Conservation (phyloP, 2,797 vertebrate genomes). For the Rhabdophis nuchalis region DNA sequence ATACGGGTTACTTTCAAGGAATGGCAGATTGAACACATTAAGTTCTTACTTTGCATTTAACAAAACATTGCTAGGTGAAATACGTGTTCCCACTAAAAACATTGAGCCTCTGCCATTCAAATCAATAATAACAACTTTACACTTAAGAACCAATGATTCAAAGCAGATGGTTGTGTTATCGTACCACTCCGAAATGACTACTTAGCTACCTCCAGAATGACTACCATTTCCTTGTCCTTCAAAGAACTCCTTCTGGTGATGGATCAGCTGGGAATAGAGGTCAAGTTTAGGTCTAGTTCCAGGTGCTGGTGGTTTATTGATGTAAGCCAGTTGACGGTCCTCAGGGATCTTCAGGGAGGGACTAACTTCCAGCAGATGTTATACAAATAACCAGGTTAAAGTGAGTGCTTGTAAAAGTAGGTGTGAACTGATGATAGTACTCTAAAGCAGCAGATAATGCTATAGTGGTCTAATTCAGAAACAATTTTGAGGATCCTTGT, state of each 20-base stretch:
- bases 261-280: conserved; percentile 59
- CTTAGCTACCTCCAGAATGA: conserved; percentile 14
- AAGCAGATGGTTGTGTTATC: neutral
- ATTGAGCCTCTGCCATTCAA: fast-evolving
- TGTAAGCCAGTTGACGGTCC: conserved; percentile 53
- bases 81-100: neutral
- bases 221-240: neutral
- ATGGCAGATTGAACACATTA: neutral
- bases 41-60: neutral
- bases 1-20: neutral
- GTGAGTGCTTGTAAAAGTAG: neutral
- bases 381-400: conserved; percentile 48
- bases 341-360: conserved; percentile 48
- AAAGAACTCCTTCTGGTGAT: conserved; percentile 42
- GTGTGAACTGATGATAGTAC: neutral
- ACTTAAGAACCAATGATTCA: neutral
- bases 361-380: conserved; percentile 49
- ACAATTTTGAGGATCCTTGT: neutral
- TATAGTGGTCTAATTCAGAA: neutral
- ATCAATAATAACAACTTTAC: neutral
- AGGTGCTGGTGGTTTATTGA: conserved; percentile 61
- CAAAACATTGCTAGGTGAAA: neutral
- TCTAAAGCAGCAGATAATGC: conserved; percentile 26
- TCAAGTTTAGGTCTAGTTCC: conserved; percentile 71
- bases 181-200: conserved; percentile 50